Evolutionary conservation across 2,888 invertebrate genomes (phyloP), one percentile per base, ranked within the genome.

Genomic region (Myathropa florea): DNA sequence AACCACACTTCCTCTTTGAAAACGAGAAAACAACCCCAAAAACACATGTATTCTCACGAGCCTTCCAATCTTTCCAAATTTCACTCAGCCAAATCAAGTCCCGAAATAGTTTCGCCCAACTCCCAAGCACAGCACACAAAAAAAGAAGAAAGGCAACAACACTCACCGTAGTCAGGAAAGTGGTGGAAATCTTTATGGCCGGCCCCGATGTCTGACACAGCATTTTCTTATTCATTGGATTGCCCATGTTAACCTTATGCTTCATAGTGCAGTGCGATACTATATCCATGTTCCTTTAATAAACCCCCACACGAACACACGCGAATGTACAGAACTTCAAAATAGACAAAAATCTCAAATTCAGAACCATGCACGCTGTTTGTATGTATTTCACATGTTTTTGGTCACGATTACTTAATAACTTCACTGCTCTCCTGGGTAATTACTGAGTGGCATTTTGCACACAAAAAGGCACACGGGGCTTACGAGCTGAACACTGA

Each of bases 181-280:
- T 86, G 12, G 86, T 79, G 10, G 86, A 86, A 26, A 86, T 83
- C 67, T 86, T 83, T 28, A 86, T 86, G 55, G 86, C 86, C 61
- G 86, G 86, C 33, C 86, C 86, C 46, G 86, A 86, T 23, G 86
- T 86, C 67, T 86, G 78, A 67, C 86, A 86, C 26, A 86, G 70
- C 33, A 86, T 86, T 83, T 83, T 86, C 28, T 86, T 86, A 53
- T 86, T 86, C 33, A 86, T 86, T 55, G 83, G 86, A 14, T 70
- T 75, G 61, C 83, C 86, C 83, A 86, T 86, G 61, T 73, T 86
- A 55, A 78, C 82, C 55, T 75, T 80, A 46, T 86, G 86, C 60
- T 86, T 86, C 78, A 86, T 83, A 23, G 83, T 57, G 26, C 86
- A 86, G 63, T 86, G 86, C 39, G 86, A 83, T 79, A 86, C 86